A percentile compares a stretch with the other conserved stretches of the same genome.
These are phyloP conservation scores for Macrosiphum euphorbiae DNA, from an alignment of 2,888 invertebrate genomes.

Conservation along the genomic window DNA sequence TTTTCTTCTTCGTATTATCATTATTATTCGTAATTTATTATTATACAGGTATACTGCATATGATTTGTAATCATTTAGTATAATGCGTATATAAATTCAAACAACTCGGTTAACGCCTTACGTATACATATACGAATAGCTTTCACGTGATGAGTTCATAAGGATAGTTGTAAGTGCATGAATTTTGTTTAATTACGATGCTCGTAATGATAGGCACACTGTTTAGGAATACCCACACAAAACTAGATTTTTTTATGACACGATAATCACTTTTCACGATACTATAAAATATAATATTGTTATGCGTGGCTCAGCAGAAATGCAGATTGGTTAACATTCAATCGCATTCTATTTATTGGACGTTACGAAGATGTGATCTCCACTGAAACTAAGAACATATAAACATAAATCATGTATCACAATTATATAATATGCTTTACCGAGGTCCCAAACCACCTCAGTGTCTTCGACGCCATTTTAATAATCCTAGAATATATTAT, in stretches of 20 bases:
- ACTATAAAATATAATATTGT: neutral
- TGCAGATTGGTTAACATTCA: neutral
- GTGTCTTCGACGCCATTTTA: neutral
- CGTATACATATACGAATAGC: neutral
- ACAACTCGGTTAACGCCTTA: neutral
- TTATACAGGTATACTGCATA: too few relatives aligned
- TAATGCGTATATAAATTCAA: neutral
- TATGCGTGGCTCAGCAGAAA: neutral
- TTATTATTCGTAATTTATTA: neutral
- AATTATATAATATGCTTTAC: neutral
- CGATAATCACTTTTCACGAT: neutral
- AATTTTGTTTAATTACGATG: neutral
- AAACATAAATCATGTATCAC: neutral
- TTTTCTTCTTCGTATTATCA: neutral
- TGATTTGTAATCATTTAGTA: neutral
- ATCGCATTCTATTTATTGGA: neutral
- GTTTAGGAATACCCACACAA: neutral
- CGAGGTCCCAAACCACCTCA: neutral
- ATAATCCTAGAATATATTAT: neutral
- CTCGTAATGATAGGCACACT: neutral
- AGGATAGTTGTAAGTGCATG: neutral
- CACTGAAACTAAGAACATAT: neutral
- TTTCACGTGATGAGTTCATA: neutral
- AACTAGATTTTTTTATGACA: neutral
- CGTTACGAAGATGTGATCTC: neutral